A percentile compares a stretch with the other conserved stretches of the same genome.
Conservation (phyloP, 2,797 vertebrate species). For the Malacoctenus gilli region DNA sequence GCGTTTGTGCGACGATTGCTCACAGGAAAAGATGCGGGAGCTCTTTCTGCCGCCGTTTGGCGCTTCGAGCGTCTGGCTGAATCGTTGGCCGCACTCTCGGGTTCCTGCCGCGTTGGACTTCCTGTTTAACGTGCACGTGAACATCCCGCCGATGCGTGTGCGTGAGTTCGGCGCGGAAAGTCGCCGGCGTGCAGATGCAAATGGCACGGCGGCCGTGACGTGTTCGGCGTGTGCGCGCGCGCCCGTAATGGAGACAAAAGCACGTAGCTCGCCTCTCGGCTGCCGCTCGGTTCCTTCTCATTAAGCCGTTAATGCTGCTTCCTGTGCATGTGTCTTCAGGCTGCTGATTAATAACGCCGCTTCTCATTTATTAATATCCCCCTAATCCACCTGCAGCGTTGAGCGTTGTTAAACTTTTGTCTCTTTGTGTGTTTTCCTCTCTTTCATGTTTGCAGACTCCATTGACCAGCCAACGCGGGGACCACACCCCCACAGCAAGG, state of each 20-base stretch:
- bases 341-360: constrained; percentile 70
- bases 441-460: constrained; percentile 61
- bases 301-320: constrained; percentile 69
- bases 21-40: constrained; percentile 10
- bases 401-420: constrained; percentile 56
- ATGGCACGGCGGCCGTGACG: constrained; percentile 32
- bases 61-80: constrained; percentile 7
- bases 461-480: constrained; percentile 55
- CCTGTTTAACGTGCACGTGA: constrained; percentile 63
- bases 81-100: constrained; percentile 30
- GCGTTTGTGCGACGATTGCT: constrained; percentile 19
- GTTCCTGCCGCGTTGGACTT: constrained; percentile 53
- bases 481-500: constrained; percentile 51
- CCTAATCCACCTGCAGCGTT: constrained; percentile 59
- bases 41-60: constrained; percentile 14
- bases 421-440: constrained; percentile 5
- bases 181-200: constrained; percentile 41
- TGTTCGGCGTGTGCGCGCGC: constrained; percentile 29
- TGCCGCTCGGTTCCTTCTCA: constrained; percentile 52
- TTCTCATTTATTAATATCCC: constrained; percentile 66
- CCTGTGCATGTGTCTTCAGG: constrained; percentile 66
- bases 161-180: constrained; percentile 16
- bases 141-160: constrained; percentile 36
- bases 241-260: constrained; percentile 64
- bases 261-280: constrained; percentile 22